A percentile compares a stretch with the other conserved stretches of the same genome.
Conservation (phyloP, 2,888 invertebrate genomes). For the Aplocera efformata region DNA sequence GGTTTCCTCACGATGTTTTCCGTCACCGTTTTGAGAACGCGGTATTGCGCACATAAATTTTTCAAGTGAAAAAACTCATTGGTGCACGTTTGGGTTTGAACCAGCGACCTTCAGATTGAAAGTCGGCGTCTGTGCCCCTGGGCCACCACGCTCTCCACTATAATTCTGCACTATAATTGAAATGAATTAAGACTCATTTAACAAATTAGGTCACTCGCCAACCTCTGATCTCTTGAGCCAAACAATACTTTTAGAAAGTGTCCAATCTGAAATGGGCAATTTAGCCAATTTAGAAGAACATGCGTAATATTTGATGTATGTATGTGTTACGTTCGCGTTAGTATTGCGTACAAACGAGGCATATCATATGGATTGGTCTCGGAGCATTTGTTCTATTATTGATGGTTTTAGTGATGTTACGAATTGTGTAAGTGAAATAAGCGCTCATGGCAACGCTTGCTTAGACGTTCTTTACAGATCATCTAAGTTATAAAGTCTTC, state of each 20-base stretch:
- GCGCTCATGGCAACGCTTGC: too few species aligned
- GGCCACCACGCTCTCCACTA: not conserved
- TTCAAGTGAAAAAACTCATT: too few species aligned
- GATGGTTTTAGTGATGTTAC: conserved; percentile 13
- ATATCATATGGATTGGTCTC: conserved; percentile 19
- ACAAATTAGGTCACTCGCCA: not conserved
- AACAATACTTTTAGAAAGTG: conserved; percentile 57
- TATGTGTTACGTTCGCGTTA: conserved; percentile 19
- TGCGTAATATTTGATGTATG: conserved; percentile 28
- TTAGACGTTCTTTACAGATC: too few species aligned
- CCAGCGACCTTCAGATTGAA: too few species aligned
- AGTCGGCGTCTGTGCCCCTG: too few species aligned
- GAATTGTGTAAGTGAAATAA: not conserved
- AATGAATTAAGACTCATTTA: too few species aligned
- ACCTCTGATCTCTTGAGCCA: conserved; percentile 25
- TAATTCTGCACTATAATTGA: too few species aligned
- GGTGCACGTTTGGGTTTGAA: too few species aligned
- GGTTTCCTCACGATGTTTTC: too few species aligned
- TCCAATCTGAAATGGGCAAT: conserved; percentile 52
- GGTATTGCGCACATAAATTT: too few species aligned
- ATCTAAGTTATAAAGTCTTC: too few species aligned
- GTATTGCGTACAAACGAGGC: conserved; percentile 17
- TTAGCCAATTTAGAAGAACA: conserved; percentile 50
- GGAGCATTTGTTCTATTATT: conserved; percentile 13
- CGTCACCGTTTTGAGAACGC: too few species aligned